Conservation (phyloP, 2,888 invertebrate genomes). For the Acanthosepion lycidas region DNA sequence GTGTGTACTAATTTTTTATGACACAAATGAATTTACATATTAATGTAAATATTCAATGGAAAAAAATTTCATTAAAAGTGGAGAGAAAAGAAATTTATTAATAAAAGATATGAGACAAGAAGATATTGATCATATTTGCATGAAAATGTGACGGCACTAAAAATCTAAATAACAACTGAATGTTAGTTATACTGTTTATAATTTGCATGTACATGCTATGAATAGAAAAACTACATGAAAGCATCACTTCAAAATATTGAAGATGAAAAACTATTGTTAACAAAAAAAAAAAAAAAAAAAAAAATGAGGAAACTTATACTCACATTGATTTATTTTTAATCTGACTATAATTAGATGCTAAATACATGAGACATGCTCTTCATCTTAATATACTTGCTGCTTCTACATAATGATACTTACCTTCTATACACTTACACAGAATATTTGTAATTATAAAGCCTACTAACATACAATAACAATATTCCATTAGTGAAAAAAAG, state of each 20-base stretch:
- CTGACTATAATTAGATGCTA: background rate
- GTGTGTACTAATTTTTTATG: no score
- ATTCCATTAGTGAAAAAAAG: background rate
- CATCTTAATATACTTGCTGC: background rate
- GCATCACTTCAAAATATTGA: background rate
- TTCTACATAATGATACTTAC: background rate
- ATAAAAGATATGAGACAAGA: no score
- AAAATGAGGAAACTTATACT: background rate
- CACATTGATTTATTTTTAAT: background rate
- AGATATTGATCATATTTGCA: no score
- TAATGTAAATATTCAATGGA: no score
- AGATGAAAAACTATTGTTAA: background rate
- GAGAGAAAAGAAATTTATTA: no score
- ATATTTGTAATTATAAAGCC: background rate
- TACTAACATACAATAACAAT: background rate
- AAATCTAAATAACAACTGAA: no score
- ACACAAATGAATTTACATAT: no score
- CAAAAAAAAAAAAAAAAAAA: background rate
- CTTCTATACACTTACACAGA: background rate
- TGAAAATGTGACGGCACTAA: no score
- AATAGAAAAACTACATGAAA: background rate
- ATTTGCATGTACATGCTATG: background rate
- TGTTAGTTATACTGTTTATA: background rate
- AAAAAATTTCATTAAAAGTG: no score
- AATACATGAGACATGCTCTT: background rate